A percentile compares a stretch with the other conserved stretches of the same genome.
These are phyloP conservation scores for Sebastes dallii DNA, from an alignment of 2,797 vertebrate species.

Conservation along the genomic window DNA sequence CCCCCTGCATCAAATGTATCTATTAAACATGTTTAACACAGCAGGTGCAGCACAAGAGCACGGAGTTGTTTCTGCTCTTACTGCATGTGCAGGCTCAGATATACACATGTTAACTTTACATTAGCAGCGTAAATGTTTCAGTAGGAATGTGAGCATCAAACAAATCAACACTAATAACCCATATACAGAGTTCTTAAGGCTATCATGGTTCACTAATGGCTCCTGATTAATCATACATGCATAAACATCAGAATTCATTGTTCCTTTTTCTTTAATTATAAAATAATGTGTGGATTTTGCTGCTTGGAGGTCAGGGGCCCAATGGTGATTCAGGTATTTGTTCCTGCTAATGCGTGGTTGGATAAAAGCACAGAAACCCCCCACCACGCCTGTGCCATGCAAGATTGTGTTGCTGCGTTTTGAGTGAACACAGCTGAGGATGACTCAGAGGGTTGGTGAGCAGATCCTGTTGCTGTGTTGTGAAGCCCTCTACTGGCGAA, in stretches of 20 bases:
- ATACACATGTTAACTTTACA: neutral
- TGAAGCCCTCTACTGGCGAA: constrained; percentile 56
- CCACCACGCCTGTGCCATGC: constrained; percentile 13
- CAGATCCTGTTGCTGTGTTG: constrained; percentile 43
- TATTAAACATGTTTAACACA: neutral
- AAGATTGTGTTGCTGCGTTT: constrained; percentile 2
- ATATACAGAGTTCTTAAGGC: neutral
- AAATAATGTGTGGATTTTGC: constrained; percentile 53
- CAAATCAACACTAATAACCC: neutral
- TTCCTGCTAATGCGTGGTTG: constrained; percentile 9
- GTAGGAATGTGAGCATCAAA: neutral
- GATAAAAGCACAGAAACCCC: constrained; percentile 13
- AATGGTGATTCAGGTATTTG: constrained; percentile 38
- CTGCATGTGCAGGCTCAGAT: neutral
- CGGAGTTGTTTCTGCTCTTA: neutral
- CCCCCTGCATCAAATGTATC: neutral
- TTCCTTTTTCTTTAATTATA: neutral
- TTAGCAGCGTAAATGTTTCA: neutral
- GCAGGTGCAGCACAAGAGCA: neutral
- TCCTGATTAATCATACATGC: constrained; percentile 3
- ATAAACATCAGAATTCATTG: constrained; percentile 48
- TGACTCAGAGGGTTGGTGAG: constrained; percentile 41
- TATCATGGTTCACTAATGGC: neutral
- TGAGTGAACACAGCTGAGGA: constrained; percentile 23
- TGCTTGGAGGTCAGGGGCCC: constrained; percentile 34